Percentiles rank a stretch among this genome's conserved stretches.
phyloP scores from a whole-genome alignment of 2,113 vertebrate genomes.

The Oplegnathus fasciatus region DNA sequence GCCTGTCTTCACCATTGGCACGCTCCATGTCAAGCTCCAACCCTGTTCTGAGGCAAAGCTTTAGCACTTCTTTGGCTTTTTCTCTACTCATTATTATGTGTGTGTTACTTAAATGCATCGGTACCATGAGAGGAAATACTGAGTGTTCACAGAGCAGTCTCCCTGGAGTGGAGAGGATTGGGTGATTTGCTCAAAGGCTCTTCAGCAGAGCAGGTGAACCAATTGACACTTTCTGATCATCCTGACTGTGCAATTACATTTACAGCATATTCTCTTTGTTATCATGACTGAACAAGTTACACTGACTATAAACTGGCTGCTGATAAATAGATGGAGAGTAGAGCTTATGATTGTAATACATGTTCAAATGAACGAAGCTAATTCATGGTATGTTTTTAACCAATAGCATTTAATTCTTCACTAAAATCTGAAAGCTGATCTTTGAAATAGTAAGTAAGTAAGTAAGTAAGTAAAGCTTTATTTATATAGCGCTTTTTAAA shows the following conservation, averaged over 20 bases:
- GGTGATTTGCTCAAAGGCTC: background rate
- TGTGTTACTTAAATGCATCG: background rate
- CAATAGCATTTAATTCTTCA: background rate
- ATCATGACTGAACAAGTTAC: constrained; percentile 27
- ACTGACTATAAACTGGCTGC: constrained; percentile 17
- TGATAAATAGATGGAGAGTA: constrained; percentile 5
- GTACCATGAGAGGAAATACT: background rate
- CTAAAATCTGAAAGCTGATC: background rate
- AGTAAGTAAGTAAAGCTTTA: too few relatives aligned
- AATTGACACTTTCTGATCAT: background rate
- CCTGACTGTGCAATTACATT: background rate
- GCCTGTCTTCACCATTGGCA: constrained; percentile 60
- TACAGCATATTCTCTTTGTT: background rate
- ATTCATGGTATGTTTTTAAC: constrained; percentile 1
- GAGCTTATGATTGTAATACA: constrained; percentile 12
- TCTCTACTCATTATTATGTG: constrained; percentile 5
- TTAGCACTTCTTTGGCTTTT: background rate
- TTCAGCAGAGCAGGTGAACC: background rate
- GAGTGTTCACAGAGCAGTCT: background rate
- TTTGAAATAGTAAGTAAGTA: constrained; percentile 8
- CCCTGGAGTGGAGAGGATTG: background rate
- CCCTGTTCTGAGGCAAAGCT: constrained; percentile 15
- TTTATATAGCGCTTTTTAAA: too few relatives aligned
- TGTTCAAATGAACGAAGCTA: constrained; percentile 4
- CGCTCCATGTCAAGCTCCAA: constrained; percentile 45